These are phyloP conservation scores for Calameuta idolon DNA, from an alignment of 2,888 invertebrate species.

Conservation along the genomic window DNA sequence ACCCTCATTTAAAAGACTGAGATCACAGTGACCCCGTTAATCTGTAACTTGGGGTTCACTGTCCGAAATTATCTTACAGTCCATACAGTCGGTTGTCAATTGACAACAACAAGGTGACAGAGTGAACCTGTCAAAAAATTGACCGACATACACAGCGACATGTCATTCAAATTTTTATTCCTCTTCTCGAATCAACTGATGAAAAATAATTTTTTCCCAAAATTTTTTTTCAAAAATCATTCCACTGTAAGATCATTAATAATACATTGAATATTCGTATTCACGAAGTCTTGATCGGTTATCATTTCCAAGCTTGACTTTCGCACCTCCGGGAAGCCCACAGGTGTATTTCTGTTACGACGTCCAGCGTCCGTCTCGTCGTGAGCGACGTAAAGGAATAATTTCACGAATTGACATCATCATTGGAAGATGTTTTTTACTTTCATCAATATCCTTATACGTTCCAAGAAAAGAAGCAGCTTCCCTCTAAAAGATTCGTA, in stretches of 20 bases:
- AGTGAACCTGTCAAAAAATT: background rate
- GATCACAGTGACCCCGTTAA: conserved; percentile 34
- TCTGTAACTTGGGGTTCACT: conserved; percentile 19
- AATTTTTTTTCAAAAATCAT: background rate
- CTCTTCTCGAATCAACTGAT: background rate
- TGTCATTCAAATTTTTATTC: background rate
- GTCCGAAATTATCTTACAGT: background rate
- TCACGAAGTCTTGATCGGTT: background rate
- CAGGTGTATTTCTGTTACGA: background rate
- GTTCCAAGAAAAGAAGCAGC: background rate
- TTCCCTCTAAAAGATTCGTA: background rate
- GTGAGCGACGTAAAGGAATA: background rate
- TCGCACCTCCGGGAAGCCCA: background rate
- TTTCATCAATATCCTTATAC: background rate
- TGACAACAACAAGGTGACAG: background rate
- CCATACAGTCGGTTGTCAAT: background rate
- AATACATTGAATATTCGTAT: background rate
- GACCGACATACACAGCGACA: background rate
- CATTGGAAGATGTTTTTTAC: background rate
- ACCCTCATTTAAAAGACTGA: conserved; percentile 38
- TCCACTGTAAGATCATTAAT: background rate
- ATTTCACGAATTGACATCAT: background rate
- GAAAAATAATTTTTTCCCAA: background rate
- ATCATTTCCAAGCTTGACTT: background rate
- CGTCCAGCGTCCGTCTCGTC: background rate